A percentile compares a stretch with the other conserved stretches of the same genome.
Conservation (phyloP, 2,113 vertebrate species). For the Tachysurus vachellii region DNA sequence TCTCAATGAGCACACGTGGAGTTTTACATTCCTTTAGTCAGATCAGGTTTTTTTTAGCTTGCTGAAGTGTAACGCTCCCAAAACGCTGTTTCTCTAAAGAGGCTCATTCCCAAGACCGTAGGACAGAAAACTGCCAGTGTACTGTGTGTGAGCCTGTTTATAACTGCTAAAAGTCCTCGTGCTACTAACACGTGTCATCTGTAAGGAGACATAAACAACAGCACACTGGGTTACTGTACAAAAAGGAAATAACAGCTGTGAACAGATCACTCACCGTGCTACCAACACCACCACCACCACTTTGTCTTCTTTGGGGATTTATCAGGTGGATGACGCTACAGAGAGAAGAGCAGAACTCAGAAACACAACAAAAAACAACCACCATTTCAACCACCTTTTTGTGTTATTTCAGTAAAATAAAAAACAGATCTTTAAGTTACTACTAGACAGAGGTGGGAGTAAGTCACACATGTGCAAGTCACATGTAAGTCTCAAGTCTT, state of each 20-base stretch:
- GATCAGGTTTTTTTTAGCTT: slow-evolving; percentile 33
- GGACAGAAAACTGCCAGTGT: slow-evolving; percentile 43
- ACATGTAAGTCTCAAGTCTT: too few species aligned
- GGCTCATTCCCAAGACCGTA: slow-evolving; percentile 35
- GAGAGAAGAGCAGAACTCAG: slow-evolving; percentile 51
- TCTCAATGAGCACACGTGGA: slow-evolving; percentile 30
- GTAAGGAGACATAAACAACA: background rate
- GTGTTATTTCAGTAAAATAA: background rate
- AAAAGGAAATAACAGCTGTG: background rate
- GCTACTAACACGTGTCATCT: slow-evolving; percentile 53
- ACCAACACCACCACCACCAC: slow-evolving; percentile 86
- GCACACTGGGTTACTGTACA: too few species aligned
- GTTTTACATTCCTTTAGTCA: slow-evolving; percentile 46
- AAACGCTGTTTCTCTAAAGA: slow-evolving; percentile 19
- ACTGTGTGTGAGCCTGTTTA: slow-evolving; percentile 25
- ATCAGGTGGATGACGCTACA: slow-evolving; percentile 96
- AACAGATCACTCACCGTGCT: slow-evolving; percentile 87
- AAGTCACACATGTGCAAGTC: too few species aligned
- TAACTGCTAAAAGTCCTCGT: background rate
- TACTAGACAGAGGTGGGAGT: too few species aligned
- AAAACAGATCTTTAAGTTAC: too few species aligned
- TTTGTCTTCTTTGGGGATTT: slow-evolving; percentile 99
- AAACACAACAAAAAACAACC: background rate
- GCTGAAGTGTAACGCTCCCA: slow-evolving; percentile 30
- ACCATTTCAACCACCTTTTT: background rate